Evolutionary conservation across 1,140 invertebrate species (phyloP), one percentile per base, ranked within the genome.

Genomic region (Lepidotrigona ventralis): DNA sequence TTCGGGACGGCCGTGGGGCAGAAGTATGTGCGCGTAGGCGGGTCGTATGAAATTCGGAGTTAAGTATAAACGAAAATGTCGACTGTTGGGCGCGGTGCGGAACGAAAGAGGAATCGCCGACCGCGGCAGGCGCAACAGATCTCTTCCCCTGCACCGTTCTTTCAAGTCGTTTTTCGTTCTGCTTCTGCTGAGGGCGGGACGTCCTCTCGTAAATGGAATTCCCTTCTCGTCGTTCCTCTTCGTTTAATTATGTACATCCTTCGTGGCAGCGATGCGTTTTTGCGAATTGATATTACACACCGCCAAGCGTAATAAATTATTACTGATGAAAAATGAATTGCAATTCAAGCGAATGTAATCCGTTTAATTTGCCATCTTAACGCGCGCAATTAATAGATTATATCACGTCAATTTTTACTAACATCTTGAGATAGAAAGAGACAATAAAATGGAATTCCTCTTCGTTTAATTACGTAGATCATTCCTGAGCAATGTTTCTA

Each of bases 1-100:
- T 64, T 80, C 54, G 64, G 39, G 39, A 26, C 39, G 9, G 2
- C 4, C 21, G n/a, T 29, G 3, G 15, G 9, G 21, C 1, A 26
- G 11, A 3, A 29, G 53, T 23, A 29, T 21, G 11, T 17, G 15
- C 33, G 26, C 56, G 33, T 29, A 39, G 39, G 39, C 39, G 39
- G 51, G 12, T 26, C 56, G 33, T 77, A 82, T 77, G 70, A 83
- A 83, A 83, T 71, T 83, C 73, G 58, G 66, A 83, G 73, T 78
- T 83, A 78, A 83, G 81, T 77, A 83, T 78, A 78, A 83, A 83
- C 81, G 81, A 83, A 78, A 82, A 76, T 69, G 79, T 56, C 53
- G 72, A 23, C 15, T 12, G 29, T 53, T 46, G 39, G 79, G 63
- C 21, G 60, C 26, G 81, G 6, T 64, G 46, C 15, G 51, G 80